Percentiles rank a stretch among this genome's conserved stretches.
These are phyloP conservation scores for Zaprionus inermis DNA, from an alignment of 1,140 invertebrate genomes.

Conservation along the genomic window DNA sequence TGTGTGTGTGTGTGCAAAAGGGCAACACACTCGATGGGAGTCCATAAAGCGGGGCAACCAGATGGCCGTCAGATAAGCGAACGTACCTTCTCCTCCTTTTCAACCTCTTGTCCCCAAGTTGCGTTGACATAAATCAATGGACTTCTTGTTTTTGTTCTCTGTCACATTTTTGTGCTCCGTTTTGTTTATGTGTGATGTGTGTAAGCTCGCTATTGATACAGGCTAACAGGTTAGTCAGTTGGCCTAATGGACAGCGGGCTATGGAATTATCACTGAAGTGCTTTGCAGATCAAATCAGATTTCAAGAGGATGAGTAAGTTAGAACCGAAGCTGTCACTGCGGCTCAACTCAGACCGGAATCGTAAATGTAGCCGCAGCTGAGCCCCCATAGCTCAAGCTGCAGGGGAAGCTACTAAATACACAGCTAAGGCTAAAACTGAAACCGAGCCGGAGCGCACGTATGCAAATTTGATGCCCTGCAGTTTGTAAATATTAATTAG, in stretches of 20 bases:
- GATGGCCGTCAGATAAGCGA: slow-evolving; percentile 72
- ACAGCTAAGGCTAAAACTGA: neutral
- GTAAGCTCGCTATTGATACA: slow-evolving; percentile 72
- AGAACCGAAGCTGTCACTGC: neutral
- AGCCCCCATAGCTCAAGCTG: no score
- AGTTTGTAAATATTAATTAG: slow-evolving; percentile 70
- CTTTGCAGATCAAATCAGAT: slow-evolving; percentile 1
- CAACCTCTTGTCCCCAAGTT: slow-evolving; percentile 14
- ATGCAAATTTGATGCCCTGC: slow-evolving; percentile 39
- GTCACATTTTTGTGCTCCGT: slow-evolving; percentile 15
- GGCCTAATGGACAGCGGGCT: slow-evolving; percentile 42
- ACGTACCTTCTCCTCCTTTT: neutral
- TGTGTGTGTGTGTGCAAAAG: slow-evolving; percentile 9
- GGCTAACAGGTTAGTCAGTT: slow-evolving; percentile 71
- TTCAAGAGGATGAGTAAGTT: neutral
- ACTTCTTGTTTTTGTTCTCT: slow-evolving; percentile 13
- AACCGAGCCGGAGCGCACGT: neutral
- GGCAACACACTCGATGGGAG: slow-evolving; percentile 32
- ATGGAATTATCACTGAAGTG: neutral
- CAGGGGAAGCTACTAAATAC: neutral
- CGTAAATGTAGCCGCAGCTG: neutral
- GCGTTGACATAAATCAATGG: slow-evolving; percentile 64
- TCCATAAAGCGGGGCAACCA: slow-evolving; percentile 66
- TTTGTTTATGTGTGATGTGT: slow-evolving; percentile 15
- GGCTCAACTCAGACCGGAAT: neutral